These are phyloP conservation scores for Oreohelix idahoensis DNA, from an alignment of 1,140 invertebrate species.

Conservation along the genomic window DNA sequence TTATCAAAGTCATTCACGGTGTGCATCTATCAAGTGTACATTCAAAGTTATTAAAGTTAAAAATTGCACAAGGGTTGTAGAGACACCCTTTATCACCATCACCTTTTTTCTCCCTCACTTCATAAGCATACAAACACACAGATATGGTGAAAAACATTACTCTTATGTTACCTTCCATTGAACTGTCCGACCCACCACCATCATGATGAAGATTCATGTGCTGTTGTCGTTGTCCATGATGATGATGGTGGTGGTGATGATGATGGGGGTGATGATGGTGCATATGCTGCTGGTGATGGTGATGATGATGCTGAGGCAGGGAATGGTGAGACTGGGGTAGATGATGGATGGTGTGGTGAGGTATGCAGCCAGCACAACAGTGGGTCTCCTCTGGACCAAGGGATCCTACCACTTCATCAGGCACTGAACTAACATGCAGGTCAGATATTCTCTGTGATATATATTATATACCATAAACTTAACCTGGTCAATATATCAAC, in stretches of 20 bases:
- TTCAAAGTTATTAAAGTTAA: too few species aligned
- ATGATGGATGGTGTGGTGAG: conserved; percentile 34
- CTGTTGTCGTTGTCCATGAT: conserved; percentile 32
- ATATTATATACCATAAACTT: too few species aligned
- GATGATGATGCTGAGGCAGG: conserved; percentile 21
- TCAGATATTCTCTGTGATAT: conserved; percentile 33
- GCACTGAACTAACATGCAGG: conserved; percentile 11
- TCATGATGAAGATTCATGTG: conserved; percentile 35
- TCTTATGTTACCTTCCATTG: conserved; percentile 32
- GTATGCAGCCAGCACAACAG: conserved; percentile 32
- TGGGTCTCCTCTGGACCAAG: conserved; percentile 24
- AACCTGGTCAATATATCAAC: too few species aligned
- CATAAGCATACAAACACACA: too few species aligned
- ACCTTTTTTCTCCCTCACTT: too few species aligned
- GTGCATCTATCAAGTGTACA: too few species aligned
- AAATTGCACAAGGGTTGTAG: too few species aligned
- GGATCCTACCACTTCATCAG: conserved; percentile 26
- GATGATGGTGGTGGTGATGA: conserved; percentile 15
- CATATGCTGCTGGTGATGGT: conserved; percentile 34
- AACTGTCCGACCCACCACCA: conserved; percentile 45
- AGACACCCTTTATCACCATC: too few species aligned
- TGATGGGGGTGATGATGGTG: background rate
- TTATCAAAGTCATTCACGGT: too few species aligned
- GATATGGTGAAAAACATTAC: too few species aligned
- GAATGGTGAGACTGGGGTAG: conserved; percentile 30